Evolutionary conservation across 2,797 vertebrate species (phyloP).

Genomic region (Erethizon dorsatum): DNA sequence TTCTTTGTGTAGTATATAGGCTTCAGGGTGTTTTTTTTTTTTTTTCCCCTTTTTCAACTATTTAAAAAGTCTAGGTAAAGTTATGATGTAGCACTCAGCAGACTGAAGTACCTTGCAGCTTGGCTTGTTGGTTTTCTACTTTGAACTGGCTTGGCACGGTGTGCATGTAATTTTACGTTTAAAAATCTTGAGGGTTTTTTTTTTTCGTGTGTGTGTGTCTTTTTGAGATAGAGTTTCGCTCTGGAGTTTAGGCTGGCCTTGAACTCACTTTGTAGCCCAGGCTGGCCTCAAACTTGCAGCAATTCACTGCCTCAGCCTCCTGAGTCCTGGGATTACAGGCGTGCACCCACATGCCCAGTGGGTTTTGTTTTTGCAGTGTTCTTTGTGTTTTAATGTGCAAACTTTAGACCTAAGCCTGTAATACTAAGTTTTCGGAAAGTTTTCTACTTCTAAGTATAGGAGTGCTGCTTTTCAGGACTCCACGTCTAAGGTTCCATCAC

Average conservation of each 20-base stretch:
- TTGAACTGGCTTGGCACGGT: background rate
- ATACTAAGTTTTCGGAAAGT: background rate
- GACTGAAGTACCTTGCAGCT: background rate
- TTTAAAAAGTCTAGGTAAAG: background rate
- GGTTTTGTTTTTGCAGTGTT: background rate
- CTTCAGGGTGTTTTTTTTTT: background rate
- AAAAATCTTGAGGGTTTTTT: background rate
- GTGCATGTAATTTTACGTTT: background rate
- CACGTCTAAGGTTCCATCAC: rapidly evolving
- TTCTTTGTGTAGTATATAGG: background rate
- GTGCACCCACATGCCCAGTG: background rate
- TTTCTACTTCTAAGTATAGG: background rate
- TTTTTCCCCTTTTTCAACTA: background rate
- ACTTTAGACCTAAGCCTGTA: background rate
- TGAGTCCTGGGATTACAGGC: background rate
- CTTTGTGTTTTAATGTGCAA: background rate
- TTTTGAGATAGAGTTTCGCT: background rate
- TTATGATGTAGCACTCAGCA: rapidly evolving
- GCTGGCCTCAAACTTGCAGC: background rate
- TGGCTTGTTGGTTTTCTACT: rapidly evolving
- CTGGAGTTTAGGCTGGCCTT: background rate
- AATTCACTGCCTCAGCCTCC: background rate
- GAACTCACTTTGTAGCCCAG: background rate
- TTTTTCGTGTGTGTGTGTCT: background rate
- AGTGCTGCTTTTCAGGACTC: background rate